These are phyloP conservation scores for Epinephelus cyanopodus DNA, from an alignment of 2,113 vertebrate genomes.

Conservation along the genomic window DNA sequence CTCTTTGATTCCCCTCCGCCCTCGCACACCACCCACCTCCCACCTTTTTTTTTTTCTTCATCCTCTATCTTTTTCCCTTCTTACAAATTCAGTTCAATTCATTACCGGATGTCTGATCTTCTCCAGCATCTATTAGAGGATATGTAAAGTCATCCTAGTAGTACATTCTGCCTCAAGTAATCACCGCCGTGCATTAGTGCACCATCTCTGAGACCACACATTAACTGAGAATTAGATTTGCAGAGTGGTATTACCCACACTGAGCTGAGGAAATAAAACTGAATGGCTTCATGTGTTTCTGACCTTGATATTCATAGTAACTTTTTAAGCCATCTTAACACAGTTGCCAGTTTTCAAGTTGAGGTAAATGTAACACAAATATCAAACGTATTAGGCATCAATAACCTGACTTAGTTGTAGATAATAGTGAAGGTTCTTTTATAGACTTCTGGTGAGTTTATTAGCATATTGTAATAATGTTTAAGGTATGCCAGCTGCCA, in stretches of 20 bases:
- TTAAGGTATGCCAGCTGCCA: background rate
- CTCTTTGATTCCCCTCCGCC: slow-evolving; percentile 40
- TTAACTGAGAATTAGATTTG: slow-evolving; percentile 35
- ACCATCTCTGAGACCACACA: slow-evolving; percentile 2
- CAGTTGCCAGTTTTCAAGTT: background rate
- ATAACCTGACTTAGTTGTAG: no score
- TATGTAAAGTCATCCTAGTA: slow-evolving; percentile 38
- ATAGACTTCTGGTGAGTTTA: no score
- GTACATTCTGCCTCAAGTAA: slow-evolving; percentile 36
- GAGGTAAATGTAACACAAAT: slow-evolving; percentile 19
- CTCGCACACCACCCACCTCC: background rate
- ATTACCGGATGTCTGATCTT: slow-evolving; percentile 53
- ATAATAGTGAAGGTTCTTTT: no score
- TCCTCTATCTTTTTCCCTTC: slow-evolving; percentile 10
- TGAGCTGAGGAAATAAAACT: slow-evolving; percentile 13
- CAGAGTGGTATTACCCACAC: slow-evolving; percentile 2
- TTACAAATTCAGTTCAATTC: slow-evolving; percentile 47
- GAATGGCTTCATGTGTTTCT: background rate
- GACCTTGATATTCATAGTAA: slow-evolving; percentile 24
- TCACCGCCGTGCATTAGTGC: slow-evolving; percentile 10
- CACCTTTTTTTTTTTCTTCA: background rate
- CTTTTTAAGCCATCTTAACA: slow-evolving; percentile 1
- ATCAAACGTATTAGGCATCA: background rate
- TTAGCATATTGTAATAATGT: slow-evolving; percentile 2
- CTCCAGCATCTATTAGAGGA: slow-evolving; percentile 35